Conservation (phyloP, 2,888 invertebrate species). For the Xylota sylvarum region DNA sequence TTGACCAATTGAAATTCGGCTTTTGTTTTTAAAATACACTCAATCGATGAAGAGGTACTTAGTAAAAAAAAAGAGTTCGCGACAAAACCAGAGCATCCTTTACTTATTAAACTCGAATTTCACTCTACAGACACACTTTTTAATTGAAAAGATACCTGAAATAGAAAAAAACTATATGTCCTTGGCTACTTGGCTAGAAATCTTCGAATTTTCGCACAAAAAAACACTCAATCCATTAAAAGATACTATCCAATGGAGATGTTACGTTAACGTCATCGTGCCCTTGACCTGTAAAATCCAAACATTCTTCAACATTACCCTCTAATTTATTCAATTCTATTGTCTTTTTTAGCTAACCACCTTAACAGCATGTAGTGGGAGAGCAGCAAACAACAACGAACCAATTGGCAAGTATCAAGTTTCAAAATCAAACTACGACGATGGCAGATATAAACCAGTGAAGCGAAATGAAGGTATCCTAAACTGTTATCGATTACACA, state of each 20-base stretch:
- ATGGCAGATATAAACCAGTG: slow-evolving; percentile 81
- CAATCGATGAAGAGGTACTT: too few relatives aligned
- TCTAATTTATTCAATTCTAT: background rate
- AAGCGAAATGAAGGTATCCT: slow-evolving; percentile 82
- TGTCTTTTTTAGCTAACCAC: slow-evolving; percentile 49
- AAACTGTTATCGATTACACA: slow-evolving; percentile 59
- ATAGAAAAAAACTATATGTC: background rate
- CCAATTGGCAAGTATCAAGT: slow-evolving; percentile 82
- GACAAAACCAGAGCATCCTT: too few relatives aligned
- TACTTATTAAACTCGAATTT: too few relatives aligned
- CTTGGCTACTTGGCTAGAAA: too few relatives aligned
- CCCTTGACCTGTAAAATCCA: background rate
- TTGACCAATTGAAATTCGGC: too few relatives aligned
- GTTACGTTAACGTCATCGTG: slow-evolving; percentile 49
- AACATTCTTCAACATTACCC: background rate
- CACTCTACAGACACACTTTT: background rate
- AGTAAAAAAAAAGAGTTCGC: too few relatives aligned
- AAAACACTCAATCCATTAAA: background rate
- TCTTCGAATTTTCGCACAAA: background rate
- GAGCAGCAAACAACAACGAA: slow-evolving; percentile 35
- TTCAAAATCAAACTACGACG: slow-evolving; percentile 78
- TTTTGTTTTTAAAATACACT: background rate
- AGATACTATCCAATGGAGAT: slow-evolving; percentile 8
- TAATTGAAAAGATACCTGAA: background rate
- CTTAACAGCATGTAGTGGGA: slow-evolving; percentile 61